Percentiles rank a stretch among this genome's conserved stretches.
These are phyloP conservation scores for Muntiacus reevesi DNA, from an alignment of 2,113 vertebrate genomes.

Conservation along the genomic window DNA sequence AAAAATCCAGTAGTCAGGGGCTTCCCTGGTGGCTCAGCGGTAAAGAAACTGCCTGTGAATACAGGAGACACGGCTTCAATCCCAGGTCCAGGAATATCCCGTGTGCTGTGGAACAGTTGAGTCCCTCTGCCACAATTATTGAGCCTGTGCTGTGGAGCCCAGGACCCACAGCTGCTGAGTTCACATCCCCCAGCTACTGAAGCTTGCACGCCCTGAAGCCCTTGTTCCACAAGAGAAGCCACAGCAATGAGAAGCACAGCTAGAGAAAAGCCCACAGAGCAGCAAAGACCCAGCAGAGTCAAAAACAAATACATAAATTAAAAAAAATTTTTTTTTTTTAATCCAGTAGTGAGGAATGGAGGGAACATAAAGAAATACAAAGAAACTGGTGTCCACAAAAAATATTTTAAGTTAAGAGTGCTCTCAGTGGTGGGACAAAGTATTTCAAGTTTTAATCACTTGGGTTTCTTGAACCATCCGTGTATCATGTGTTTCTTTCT, in stretches of 20 bases:
- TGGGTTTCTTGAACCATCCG: background rate
- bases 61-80: background rate
- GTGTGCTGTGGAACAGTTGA: background rate
- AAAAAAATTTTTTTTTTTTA: fast-evolving
- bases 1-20: background rate
- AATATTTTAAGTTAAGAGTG: background rate
- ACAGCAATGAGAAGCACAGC: background rate
- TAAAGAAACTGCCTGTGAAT: background rate
- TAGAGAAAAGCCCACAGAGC: background rate
- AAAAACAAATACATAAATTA: background rate
- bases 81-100: background rate
- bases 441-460: background rate
- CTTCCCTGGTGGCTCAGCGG: background rate
- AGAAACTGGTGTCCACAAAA: background rate
- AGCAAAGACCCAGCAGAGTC: background rate
- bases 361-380: background rate
- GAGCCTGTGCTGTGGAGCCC: background rate
- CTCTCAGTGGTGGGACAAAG: background rate
- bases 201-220: background rate
- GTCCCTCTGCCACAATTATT: background rate
- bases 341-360: background rate
- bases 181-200: fast-evolving
- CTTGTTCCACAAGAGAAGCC: background rate
- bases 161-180: background rate
- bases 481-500: background rate